These are phyloP conservation scores for Patella pellucida DNA, from an alignment of 2,888 invertebrate genomes.

Conservation along the genomic window DNA sequence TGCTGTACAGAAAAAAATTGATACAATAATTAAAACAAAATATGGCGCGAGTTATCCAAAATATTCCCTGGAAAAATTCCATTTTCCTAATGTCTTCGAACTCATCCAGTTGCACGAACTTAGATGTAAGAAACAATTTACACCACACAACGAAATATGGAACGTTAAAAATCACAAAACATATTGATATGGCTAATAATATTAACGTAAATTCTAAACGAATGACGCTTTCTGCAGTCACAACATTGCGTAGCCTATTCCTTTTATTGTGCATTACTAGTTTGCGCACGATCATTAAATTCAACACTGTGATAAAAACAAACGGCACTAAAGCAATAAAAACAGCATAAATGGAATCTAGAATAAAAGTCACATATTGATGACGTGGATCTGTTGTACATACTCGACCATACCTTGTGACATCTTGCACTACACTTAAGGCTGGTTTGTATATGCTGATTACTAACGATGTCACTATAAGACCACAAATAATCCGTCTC, in stretches of 20 bases:
- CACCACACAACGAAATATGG: constrained; percentile 65
- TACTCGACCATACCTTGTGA: constrained; percentile 30
- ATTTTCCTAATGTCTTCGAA: too few species aligned
- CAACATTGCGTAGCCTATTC: constrained; percentile 36
- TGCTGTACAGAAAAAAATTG: constrained; percentile 66
- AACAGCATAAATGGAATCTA: constrained; percentile 58
- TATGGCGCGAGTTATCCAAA: constrained; percentile 55
- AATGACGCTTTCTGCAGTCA: constrained; percentile 58
- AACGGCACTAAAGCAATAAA: constrained; percentile 58
- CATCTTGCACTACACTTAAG: constrained; percentile 48
- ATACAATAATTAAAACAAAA: constrained; percentile 66
- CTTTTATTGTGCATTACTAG: constrained; percentile 41
- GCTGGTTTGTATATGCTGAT: constrained; percentile 61
- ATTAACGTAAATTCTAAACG: constrained; percentile 64
- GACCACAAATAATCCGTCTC: constrained; percentile 39
- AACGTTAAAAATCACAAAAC: constrained; percentile 64
- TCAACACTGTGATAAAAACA: constrained; percentile 54
- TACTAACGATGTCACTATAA: constrained; percentile 47
- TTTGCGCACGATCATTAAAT: constrained; percentile 52
- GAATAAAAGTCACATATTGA: constrained; percentile 45
- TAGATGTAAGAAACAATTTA: constrained; percentile 29
- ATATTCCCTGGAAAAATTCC: constrained; percentile 42
- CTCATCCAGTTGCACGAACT: not conserved
- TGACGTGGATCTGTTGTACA: constrained; percentile 46
- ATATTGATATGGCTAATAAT: constrained; percentile 62